Base-by-base conservation (phyloP, 2,113 vertebrate species). In the Mustela nigripes region DNA sequence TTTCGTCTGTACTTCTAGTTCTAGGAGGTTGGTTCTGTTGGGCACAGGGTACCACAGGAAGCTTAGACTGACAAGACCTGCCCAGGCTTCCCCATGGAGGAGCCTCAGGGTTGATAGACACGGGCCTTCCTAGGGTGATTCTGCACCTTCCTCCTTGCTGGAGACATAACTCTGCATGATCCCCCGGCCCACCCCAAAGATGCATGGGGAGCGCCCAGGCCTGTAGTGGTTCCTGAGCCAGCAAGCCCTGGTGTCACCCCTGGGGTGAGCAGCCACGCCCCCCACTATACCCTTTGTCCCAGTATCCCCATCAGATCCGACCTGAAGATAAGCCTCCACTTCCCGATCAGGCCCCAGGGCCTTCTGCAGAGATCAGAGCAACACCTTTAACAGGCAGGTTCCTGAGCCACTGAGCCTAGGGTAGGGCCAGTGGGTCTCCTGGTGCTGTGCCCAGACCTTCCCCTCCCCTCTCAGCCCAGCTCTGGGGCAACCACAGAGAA, bases 11-110 rank as follows among this genome's bases (percentile, higher is more conserved):
- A 58, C 53, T 69, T 69, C 28, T 56, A 67, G 62, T 60, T 74
- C 91, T 79, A 53, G 84, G 87, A 90, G 71, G 33, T n/a, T 65
- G 58, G 33, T 89, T 89, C 86, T 78, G 86, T 63, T 42, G 73
- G 21, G 45, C 74, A 2, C 0, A 65, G 31, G 42, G n/a, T 8
- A 3, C 67, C 93, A 31, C 80, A 58, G 86, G 82, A 88, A 91
- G 86, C 58, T 81, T 33, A 93, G 85, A 67, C 36, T 8, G 89
- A 81, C 69, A 87, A 90, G 80, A 74, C 69, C 39, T 67, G 31
- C 56, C 50, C 69, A 2, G 7, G 45, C 39, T 79, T 81, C 74
- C 88, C 60, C 45, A 26, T 53, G 74, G 4, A 4, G 19, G 26
- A 60, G 21, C 53, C 62, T 80, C 19, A 2, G 71, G 12, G 58